Conservation (phyloP, 2,888 invertebrate genomes). For the Oligia strigilis region DNA sequence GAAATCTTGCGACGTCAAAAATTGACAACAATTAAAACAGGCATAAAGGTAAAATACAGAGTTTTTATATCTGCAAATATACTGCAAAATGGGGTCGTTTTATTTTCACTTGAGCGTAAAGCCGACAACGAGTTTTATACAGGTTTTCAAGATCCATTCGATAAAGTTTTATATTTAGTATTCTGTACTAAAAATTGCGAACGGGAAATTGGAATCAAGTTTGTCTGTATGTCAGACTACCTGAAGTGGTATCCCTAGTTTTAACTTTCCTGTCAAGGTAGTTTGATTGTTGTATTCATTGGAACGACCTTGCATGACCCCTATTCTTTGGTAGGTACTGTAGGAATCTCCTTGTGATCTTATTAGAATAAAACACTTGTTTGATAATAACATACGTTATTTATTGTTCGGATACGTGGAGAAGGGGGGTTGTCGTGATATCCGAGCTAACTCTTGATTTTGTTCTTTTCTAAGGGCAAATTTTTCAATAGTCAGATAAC, state of each 20-base stretch:
- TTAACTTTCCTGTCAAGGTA: neutral
- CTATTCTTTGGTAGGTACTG: neutral
- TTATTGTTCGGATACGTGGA: too few species aligned
- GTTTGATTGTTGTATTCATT: neutral
- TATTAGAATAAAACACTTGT: too few species aligned
- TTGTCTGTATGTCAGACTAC: neutral
- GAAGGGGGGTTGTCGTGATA: too few species aligned
- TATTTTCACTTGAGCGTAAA: conserved; percentile 37
- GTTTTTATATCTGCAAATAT: conserved; percentile 17
- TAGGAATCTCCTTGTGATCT: too few species aligned
- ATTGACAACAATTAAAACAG: neutral
- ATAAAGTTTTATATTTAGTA: conserved; percentile 50
- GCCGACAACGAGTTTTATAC: conserved; percentile 31
- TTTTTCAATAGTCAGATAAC: too few species aligned
- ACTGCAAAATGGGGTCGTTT: conserved; percentile 26
- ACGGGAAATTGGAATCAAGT: conserved; percentile 18
- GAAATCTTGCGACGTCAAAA: conserved; percentile 27
- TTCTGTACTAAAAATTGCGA: conserved; percentile 27
- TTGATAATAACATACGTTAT: too few species aligned
- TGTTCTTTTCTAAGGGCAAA: too few species aligned
- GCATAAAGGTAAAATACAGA: neutral
- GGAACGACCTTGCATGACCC: neutral
- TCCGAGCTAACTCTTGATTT: too few species aligned
- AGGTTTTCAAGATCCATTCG: conserved; percentile 43
- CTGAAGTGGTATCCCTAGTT: neutral